phyloP scores from a whole-genome alignment of 1,140 invertebrate genomes.

The Zaprionus lachaisei region DNA sequence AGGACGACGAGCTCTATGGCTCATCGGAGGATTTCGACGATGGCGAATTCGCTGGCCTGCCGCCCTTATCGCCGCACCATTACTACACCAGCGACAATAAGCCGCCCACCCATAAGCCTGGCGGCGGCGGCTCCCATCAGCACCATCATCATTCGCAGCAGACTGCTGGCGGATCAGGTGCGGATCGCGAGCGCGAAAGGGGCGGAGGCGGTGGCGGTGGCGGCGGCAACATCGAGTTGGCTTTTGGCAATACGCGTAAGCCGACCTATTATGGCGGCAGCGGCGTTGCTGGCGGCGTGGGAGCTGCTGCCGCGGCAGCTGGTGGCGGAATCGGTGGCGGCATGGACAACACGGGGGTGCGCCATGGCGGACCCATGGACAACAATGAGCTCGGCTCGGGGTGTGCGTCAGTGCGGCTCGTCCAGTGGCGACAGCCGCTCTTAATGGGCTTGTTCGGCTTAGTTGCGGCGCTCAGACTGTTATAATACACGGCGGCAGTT shows the following conservation, averaged over 20 bases:
- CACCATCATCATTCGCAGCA: constrained; percentile 69
- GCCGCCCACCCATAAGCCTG: constrained; percentile 76
- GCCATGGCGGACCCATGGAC: constrained; percentile 60
- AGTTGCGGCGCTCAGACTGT: constrained; percentile 58
- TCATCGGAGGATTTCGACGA: constrained; percentile 83
- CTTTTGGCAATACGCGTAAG: constrained; percentile 62
- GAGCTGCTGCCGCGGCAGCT: constrained; percentile 25
- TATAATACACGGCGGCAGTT: constrained; percentile 66
- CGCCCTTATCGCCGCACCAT: constrained; percentile 79
- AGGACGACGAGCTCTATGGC: constrained; percentile 83
- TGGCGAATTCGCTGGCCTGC: constrained; percentile 62
- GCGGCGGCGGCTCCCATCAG: constrained; percentile 48
- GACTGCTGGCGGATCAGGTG: constrained; percentile 26
- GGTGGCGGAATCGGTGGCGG: constrained; percentile 17
- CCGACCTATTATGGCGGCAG: constrained; percentile 55
- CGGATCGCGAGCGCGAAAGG: constrained; percentile 19
- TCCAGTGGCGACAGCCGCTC: constrained; percentile 60
- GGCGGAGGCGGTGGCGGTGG: constrained; percentile 26
- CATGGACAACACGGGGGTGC: constrained; percentile 49
- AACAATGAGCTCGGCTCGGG: constrained; percentile 62
- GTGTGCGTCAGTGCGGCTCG: constrained; percentile 30
- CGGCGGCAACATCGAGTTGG: constrained; percentile 41
- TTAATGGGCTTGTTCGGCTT: constrained; percentile 75
- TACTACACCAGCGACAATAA: constrained; percentile 79
- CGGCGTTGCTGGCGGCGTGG: constrained; percentile 41